Conservation (phyloP, 2,113 vertebrate species). For the Petrocephalus zakoni region DNA sequence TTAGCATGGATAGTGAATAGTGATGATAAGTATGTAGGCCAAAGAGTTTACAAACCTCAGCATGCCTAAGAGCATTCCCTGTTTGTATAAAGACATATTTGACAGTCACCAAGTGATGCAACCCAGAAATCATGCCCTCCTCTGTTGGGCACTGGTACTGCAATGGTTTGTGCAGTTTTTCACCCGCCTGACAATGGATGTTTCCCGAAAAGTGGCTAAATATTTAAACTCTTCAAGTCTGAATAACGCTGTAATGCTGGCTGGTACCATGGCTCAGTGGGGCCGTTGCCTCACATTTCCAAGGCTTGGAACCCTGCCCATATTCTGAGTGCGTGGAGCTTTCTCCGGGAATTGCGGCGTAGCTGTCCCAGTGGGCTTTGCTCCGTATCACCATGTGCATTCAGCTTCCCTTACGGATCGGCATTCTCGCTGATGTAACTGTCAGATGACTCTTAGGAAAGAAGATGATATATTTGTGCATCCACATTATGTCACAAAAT, state of each 20-base stretch:
- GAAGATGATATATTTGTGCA: not conserved
- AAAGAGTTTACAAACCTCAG: not conserved
- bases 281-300: not conserved
- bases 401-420: not conserved
- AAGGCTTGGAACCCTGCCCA: not conserved
- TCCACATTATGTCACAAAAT: not conserved
- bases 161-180: not conserved
- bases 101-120: not conserved
- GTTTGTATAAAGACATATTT: not conserved
- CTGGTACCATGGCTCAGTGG: not conserved
- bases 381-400: not conserved
- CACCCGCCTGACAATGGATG: not conserved
- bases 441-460: not conserved
- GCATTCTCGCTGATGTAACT: not conserved
- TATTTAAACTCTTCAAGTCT: not conserved
- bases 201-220: not conserved
- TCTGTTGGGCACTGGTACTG: slow-evolving; percentile 40
- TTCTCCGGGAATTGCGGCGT: not conserved
- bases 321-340: not conserved
- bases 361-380: not conserved
- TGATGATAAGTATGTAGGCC: not conserved
- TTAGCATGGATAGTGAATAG: not conserved
- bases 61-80: not conserved
- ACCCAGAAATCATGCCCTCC: slow-evolving; percentile 43
- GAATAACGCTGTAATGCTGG: not conserved